Base-by-base conservation (phyloP, 1,140 invertebrate species). In the Olivierus martensii region DNA sequence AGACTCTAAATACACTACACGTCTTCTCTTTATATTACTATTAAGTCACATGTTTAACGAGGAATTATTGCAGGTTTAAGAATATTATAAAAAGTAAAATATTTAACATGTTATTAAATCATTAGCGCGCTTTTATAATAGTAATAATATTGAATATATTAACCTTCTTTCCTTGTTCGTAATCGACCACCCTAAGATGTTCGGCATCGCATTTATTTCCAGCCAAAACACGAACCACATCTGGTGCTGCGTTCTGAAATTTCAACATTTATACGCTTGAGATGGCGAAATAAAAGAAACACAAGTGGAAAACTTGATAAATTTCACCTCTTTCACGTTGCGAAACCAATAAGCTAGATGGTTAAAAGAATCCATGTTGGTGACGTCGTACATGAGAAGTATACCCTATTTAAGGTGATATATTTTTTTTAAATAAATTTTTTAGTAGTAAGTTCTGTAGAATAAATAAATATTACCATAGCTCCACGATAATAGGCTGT, bases 141-240 rank as follows among this genome's bases (percentile, higher is more conserved):
- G n/a, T n/a, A n/a, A n/a, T n/a, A n/a, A n/a, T n/a, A n/a, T n/a
- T 12, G 38, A 19, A 45, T 10, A 35, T 18, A 51, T 12, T 14
- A 48, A 56, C 55, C 44, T 56, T 56, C 34, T 56, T 45, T 14
- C 82, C 84, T 68, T 80, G 76, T 60, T 85, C 82, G 59, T 76
- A 76, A 39, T 85, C 81, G 6, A 88, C 82, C 49, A 81, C 75
- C 60, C 83, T 72, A 59, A 84, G 77, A 49, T 75, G 75, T 37
- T 77, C 75, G 35, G 79, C 79, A 63, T 88, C 85, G 62, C 83
- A 85, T 76, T 88, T 87, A 65, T 88, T 87, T n/a, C 83, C 84
- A 7, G 82, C 82, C 63, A 88, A 69, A 34, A 87, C 81, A 70
- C 84, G 87, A 3, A 87, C 82, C 21, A 87, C 84, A 63, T 87